Evolutionary conservation across 1,140 invertebrate species (phyloP).

Genomic region (Hetaerina americana): DNA sequence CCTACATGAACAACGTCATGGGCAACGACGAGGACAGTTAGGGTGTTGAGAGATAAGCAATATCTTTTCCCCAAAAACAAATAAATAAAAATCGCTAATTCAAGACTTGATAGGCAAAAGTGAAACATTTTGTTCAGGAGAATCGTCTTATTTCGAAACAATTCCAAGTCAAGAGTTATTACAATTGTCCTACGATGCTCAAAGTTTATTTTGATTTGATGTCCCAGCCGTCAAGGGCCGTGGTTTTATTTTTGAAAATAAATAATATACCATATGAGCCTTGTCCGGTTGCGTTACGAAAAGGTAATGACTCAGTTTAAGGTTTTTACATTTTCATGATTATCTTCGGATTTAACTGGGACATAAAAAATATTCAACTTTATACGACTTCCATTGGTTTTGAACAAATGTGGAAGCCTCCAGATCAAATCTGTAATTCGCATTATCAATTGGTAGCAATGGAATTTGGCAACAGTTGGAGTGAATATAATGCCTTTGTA

Average conservation of each 20-base stretch:
- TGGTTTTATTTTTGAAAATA: constrained; percentile 52
- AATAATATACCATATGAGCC: constrained; percentile 46
- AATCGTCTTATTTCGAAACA: no score
- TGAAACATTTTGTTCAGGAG: no score
- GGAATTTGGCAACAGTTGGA: background rate
- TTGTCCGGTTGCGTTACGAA: constrained; percentile 36
- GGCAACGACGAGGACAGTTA: no score
- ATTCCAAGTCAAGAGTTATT: no score
- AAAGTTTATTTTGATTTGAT: constrained; percentile 54
- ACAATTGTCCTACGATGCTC: no score
- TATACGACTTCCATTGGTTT: background rate
- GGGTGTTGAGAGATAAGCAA: no score
- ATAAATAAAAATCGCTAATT: no score
- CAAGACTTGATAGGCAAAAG: no score
- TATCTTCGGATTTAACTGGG: background rate
- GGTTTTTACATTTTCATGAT: background rate
- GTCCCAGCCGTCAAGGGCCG: constrained; percentile 57
- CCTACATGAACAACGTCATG: no score
- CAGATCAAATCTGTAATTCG: background rate
- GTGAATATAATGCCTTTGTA: background rate
- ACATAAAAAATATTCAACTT: background rate
- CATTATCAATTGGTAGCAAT: background rate
- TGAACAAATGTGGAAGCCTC: background rate
- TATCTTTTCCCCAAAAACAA: no score
- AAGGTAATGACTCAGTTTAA: constrained; percentile 26